Evolutionary conservation across 2,113 vertebrate species (phyloP).

Genomic region (Gavialis gangeticus): DNA sequence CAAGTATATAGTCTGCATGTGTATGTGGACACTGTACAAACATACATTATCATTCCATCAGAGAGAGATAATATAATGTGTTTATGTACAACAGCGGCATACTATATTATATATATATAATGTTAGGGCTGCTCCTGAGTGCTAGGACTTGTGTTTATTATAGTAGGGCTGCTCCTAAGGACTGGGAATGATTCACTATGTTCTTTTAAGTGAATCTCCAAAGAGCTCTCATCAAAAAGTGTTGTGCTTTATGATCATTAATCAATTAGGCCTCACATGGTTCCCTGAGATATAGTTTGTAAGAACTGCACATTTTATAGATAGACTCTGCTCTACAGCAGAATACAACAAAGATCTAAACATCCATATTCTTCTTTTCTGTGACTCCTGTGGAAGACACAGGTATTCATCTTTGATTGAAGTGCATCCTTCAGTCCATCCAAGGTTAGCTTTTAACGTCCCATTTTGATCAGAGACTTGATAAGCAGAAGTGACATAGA

Average conservation of each 20-base stretch:
- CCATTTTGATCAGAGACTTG: not conserved
- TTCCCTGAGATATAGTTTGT: not conserved
- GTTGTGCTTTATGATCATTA: not conserved
- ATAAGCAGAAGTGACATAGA: constrained; percentile 29
- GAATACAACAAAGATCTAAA: constrained; percentile 2
- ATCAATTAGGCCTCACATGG: not conserved
- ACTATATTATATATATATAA: not conserved
- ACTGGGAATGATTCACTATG: not conserved
- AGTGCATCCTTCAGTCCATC: not conserved
- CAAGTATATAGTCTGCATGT: no score
- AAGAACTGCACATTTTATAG: not conserved
- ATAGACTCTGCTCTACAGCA: not conserved
- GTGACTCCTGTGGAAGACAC: not conserved
- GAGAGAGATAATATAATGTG: not conserved
- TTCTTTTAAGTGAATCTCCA: not conserved
- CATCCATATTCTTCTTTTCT: not conserved
- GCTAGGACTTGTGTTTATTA: constrained; percentile 4
- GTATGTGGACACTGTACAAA: no score
- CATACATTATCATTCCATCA: no score
- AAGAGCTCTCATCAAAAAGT: not conserved
- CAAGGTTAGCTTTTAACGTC: not conserved
- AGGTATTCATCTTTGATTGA: not conserved
- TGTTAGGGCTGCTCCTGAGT: not conserved
- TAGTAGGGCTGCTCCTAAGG: not conserved
- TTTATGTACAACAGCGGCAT: constrained; percentile 39